These are phyloP conservation scores for Macropis europaea DNA, from an alignment of 2,888 invertebrate genomes.

Conservation along the genomic window DNA sequence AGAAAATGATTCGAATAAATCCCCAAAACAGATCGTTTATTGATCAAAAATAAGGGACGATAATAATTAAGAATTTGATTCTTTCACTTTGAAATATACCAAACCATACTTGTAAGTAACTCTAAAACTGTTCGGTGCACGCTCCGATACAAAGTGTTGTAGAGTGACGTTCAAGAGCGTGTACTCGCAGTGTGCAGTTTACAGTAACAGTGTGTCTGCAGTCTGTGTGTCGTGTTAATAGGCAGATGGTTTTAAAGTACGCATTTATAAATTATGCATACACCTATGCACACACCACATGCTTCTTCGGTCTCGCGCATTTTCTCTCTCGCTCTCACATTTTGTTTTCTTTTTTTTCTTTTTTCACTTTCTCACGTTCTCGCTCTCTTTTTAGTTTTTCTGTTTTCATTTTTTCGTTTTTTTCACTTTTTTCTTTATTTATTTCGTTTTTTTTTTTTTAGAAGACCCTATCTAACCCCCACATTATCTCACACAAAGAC, in stretches of 20 bases:
- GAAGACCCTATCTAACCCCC: conserved; percentile 74
- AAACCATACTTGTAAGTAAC: conserved; percentile 75
- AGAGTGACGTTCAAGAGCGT: conserved; percentile 67
- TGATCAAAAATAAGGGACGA: conserved; percentile 76
- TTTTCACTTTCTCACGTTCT: conserved; percentile 43
- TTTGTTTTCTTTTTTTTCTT: conserved; percentile 48
- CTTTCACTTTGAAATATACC: conserved; percentile 73
- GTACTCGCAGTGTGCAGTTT: conserved; percentile 72
- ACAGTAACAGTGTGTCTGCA: conserved; percentile 72
- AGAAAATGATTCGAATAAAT: conserved; percentile 62
- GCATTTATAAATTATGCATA: conserved; percentile 60
- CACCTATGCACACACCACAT: conserved; percentile 60
- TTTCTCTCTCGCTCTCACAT: conserved; percentile 47
- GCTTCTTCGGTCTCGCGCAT: conserved; percentile 55
- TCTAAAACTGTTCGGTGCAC: conserved; percentile 73
- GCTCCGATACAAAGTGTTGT: conserved; percentile 68
- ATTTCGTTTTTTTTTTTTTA: conserved; percentile 56
- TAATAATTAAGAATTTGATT: conserved; percentile 76
- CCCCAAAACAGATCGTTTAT: conserved; percentile 77
- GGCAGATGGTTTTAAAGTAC: conserved; percentile 64
- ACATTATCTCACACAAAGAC: conserved; percentile 76
- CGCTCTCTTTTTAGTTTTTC: conserved; percentile 50
- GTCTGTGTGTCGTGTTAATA: conserved; percentile 71
- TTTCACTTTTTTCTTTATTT: conserved; percentile 52
- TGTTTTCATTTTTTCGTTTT: conserved; percentile 48